phyloP scores from a whole-genome alignment of 2,888 invertebrate species.

The Drosophila basisetae region DNA sequence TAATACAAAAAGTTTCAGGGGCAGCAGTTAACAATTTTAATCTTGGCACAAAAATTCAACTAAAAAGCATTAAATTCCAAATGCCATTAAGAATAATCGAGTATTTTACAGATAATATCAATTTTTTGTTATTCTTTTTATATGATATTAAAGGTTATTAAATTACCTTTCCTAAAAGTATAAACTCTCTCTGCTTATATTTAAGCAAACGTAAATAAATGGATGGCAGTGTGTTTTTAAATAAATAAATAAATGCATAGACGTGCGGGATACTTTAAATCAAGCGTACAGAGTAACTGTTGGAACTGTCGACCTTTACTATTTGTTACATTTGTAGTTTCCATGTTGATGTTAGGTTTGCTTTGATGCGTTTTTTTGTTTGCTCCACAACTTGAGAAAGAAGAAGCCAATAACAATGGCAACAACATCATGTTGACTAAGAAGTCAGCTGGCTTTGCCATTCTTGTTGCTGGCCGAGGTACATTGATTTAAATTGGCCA shows the following conservation, averaged over 20 bases:
- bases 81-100: neutral
- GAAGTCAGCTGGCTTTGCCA: constrained; percentile 42
- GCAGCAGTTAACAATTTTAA: neutral
- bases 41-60: neutral
- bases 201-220: neutral
- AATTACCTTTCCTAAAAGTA: neutral
- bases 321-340: neutral
- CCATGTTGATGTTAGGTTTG: neutral
- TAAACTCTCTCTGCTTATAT: neutral
- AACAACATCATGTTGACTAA: constrained; percentile 1
- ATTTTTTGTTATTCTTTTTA: neutral
- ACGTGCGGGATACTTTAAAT: neutral
- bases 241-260: neutral
- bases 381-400: neutral
- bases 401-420: neutral
- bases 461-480: constrained; percentile 35
- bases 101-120: neutral
- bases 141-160: neutral
- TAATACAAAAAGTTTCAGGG: neutral
- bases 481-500: constrained; percentile 71
- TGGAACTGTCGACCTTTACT: neutral
- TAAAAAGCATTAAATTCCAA: neutral
- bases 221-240: neutral
- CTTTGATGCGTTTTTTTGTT: neutral
- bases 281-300: neutral